Evolutionary conservation across 2,797 vertebrate genomes (phyloP).

Genomic region (Serranus cabrilla): DNA sequence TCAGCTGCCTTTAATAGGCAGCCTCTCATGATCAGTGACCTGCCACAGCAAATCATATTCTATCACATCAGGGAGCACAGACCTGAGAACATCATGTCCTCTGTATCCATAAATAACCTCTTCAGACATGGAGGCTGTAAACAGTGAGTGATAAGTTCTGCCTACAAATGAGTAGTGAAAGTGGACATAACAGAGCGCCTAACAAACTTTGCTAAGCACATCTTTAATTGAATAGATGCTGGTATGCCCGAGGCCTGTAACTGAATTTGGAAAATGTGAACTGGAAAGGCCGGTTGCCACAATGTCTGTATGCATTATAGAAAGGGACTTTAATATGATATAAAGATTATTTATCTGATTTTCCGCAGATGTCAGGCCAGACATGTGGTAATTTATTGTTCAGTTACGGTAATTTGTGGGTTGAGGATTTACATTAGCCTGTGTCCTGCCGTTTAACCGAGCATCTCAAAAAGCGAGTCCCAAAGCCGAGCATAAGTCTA

Average conservation of each 20-base stretch:
- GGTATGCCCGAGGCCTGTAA: constrained; percentile 26
- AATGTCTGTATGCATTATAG: not conserved
- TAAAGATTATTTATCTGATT: constrained; percentile 10
- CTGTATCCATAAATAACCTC: not conserved
- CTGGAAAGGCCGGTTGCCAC: constrained; percentile 26
- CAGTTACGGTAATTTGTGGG: not conserved
- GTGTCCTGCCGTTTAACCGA: not conserved
- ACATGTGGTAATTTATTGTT: constrained; percentile 13
- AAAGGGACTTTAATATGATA: not conserved
- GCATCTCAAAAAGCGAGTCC: not conserved
- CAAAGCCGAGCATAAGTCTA: constrained; percentile 18
- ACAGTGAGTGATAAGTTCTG: constrained; percentile 9
- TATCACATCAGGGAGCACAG: not conserved
- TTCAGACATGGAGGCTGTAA: not conserved
- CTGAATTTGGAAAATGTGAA: constrained; percentile 30
- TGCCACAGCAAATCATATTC: not conserved
- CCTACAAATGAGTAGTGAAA: constrained; percentile 12
- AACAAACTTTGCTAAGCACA: constrained; percentile 33
- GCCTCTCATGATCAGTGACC: not conserved
- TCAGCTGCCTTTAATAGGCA: not conserved
- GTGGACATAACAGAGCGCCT: not conserved
- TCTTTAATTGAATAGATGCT: constrained; percentile 35
- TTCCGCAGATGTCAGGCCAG: not conserved
- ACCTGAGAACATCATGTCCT: constrained; percentile 10
- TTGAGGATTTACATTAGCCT: not conserved